phyloP scores from a whole-genome alignment of 2,888 invertebrate genomes.

The Ashinkailepas kermadecensis region DNA sequence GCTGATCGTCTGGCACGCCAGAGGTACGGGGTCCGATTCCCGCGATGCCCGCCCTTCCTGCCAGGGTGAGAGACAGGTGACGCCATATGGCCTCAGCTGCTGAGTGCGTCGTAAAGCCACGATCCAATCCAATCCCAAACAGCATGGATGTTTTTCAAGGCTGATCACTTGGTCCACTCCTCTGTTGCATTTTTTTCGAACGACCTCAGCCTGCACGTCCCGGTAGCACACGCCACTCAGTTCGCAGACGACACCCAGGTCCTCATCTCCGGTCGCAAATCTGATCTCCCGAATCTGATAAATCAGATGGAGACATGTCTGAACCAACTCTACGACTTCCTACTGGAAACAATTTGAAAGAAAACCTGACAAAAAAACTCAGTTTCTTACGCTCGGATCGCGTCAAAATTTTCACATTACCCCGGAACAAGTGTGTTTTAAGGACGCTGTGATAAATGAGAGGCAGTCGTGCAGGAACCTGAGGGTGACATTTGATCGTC shows the following conservation, averaged over 20 bases:
- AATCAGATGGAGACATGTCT: not conserved
- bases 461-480: not conserved
- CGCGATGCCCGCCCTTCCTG: too few species aligned
- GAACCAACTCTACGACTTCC: not conserved
- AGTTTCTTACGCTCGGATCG: not conserved
- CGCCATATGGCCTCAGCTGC: too few species aligned
- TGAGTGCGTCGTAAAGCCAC: too few species aligned
- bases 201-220: not conserved
- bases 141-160: too few species aligned
- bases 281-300: not conserved
- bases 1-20: too few species aligned
- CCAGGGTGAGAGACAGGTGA: too few species aligned
- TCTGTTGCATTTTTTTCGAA: not conserved
- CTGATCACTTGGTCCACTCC: not conserved
- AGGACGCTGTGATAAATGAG: not conserved
- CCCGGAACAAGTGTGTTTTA: not conserved
- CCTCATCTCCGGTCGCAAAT: not conserved
- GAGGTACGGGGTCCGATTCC: too few species aligned
- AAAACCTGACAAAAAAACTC: not conserved
- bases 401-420: not conserved
- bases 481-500: not conserved
- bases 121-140: too few species aligned
- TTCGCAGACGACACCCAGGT: not conserved
- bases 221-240: not conserved
- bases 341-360: not conserved